These are phyloP conservation scores for Whitmania pigra DNA, from an alignment of 1,140 invertebrate genomes.

Conservation along the genomic window DNA sequence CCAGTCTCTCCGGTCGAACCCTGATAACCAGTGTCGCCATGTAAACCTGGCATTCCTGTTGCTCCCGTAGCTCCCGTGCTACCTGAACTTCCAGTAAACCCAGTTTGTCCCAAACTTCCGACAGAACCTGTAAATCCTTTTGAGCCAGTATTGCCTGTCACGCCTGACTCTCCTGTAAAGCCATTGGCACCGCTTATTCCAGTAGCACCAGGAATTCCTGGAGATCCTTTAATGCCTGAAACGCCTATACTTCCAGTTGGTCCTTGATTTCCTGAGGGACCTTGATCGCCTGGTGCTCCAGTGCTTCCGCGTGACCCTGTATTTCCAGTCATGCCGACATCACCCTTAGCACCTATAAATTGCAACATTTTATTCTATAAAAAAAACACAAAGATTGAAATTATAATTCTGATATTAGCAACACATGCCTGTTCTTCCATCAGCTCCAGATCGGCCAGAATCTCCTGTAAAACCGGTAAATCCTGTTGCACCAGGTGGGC, in stretches of 20 bases:
- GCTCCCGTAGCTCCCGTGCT: not conserved
- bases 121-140: not conserved
- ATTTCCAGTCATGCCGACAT: not conserved
- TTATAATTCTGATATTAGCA: too few species aligned
- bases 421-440: not conserved
- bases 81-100: not conserved
- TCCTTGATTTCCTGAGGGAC: conserved; percentile 43
- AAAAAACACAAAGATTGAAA: not conserved
- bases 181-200: conserved; percentile 35
- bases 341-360: not conserved
- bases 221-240: not conserved
- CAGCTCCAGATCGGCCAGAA: conserved; percentile 15
- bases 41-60: not conserved
- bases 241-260: conserved; percentile 40
- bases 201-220: conserved; percentile 46
- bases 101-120: not conserved
- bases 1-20: conserved; percentile 6
- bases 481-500: conserved; percentile 11
- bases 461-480: conserved; percentile 8
- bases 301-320: conserved; percentile 30
- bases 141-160: not conserved
- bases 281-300: conserved; percentile 30
- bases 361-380: too few species aligned
- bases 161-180: not conserved
- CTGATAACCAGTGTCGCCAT: not conserved